Base-by-base conservation (phyloP, 2,797 vertebrate genomes). In the Pterois miles region DNA sequence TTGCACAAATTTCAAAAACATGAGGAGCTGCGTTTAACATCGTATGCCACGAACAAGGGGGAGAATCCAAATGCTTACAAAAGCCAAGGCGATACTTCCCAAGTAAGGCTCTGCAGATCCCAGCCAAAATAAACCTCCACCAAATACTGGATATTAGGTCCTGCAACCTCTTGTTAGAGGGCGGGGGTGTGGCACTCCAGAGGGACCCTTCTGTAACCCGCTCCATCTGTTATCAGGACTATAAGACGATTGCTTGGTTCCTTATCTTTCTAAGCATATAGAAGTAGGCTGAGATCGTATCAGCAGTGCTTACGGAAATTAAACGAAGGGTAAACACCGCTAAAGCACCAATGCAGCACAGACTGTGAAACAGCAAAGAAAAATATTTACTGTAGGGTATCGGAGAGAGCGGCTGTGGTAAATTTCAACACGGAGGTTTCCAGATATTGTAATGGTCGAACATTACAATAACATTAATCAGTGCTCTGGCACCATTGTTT, bases 181-280 rank as follows among this genome's bases (percentile, higher is more conserved):
- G 74, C 29, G 27, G 75, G 70, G 85, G 79, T 85, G 85, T 78
- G 86, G 69, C 52, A 25, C 72, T 82, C 81, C 54, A 25, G 62
- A 72, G 85, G 73, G 83, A 89, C 83, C 89, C 82, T 73, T 76
- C 81, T 78, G 84, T 76, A 78, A 86, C 80, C 57, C 6, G 36
- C 81, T 87, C 75, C 80, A 74, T 77, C 78, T 80, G 77, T 94
- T 92, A 94, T 95, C 83, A 74, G 84, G 74, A 70, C 86, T 60
- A 63, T 84, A 80, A 80, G 78, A 81, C 67, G 78, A 91, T 86
- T 85, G 86, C 91, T 83, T 65, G 75, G 76, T 88, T 91, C 82
- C 94, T 96, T 95, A 96, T 95, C 95, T 94, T 77, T 80, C 74
- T 80, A 69, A 94, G 90, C 93, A 95, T 89, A 92, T 82, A 88